Evolutionary conservation across 2,888 invertebrate species (phyloP).

Genomic region (Bhutanitis thaidina): DNA sequence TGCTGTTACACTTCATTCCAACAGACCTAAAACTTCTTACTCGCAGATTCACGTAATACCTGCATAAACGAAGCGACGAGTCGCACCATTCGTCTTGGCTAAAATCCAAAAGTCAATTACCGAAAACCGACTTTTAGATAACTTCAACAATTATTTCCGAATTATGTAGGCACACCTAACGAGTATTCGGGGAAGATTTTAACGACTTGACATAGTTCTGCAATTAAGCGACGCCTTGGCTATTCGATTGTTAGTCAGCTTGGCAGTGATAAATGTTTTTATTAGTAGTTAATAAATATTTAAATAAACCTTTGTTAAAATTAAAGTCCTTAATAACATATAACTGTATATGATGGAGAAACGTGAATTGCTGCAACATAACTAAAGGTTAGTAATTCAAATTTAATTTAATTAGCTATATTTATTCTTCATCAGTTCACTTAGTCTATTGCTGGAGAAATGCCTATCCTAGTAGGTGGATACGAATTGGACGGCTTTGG

Average conservation of each 20-base stretch:
- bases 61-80: constrained; percentile 12
- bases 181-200: constrained; percentile 51
- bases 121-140: constrained; percentile 42
- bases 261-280: constrained; percentile 1
- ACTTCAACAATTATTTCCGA: constrained; percentile 71
- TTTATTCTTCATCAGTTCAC: no score
- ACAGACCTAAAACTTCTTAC: neutral
- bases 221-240: constrained; percentile 49
- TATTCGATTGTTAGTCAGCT: constrained; percentile 14
- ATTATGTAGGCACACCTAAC: constrained; percentile 63
- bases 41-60: constrained; percentile 13
- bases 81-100: constrained; percentile 48
- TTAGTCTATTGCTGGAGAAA: no score
- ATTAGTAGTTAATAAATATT: constrained; percentile 2
- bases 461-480: no score
- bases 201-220: constrained; percentile 53
- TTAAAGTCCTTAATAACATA: no score
- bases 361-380: no score
- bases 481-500: no score
- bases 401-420: no score
- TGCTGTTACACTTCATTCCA: neutral
- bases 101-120: constrained; percentile 70
- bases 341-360: no score
- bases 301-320: neutral
- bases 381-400: no score